These are phyloP conservation scores for Andrena flavipes DNA, from an alignment of 2,888 invertebrate genomes.

Conservation along the genomic window DNA sequence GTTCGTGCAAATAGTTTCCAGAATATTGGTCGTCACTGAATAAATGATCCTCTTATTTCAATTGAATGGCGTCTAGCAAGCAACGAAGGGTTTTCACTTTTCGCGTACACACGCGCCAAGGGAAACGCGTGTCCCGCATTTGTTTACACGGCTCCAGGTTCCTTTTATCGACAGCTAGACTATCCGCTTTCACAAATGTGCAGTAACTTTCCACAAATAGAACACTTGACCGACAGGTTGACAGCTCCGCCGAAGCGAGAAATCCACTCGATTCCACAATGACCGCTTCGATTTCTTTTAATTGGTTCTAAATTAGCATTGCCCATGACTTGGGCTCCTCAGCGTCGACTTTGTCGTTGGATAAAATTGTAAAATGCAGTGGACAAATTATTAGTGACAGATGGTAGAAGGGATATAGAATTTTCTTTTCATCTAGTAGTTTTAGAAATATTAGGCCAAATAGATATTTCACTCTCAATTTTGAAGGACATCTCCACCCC, in stretches of 20 bases:
- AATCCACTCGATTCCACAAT: slow-evolving; percentile 12
- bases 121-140: slow-evolving; percentile 53
- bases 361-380: neutral
- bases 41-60: slow-evolving; percentile 1
- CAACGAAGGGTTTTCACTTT: neutral
- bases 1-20: neutral
- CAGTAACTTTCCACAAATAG: slow-evolving; percentile 64
- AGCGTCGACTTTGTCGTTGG: neutral
- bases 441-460: too few relatives aligned
- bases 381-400: too few relatives aligned
- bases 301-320: slow-evolving; percentile 5
- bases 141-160: slow-evolving; percentile 55
- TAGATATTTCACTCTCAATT: too few relatives aligned
- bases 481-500: too few relatives aligned
- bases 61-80: neutral
- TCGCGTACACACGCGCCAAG: slow-evolving; percentile 13
- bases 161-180: slow-evolving; percentile 60
- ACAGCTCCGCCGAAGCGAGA: slow-evolving; percentile 29
- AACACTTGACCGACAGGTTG: slow-evolving; percentile 54
- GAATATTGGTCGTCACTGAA: neutral
- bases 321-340: neutral
- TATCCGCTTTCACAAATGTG: slow-evolving; percentile 65
- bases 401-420: too few relatives aligned
- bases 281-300: slow-evolving; percentile 22
- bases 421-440: too few relatives aligned